Conservation (phyloP, 2,113 vertebrate species). For the Charadrius vociferus region DNA sequence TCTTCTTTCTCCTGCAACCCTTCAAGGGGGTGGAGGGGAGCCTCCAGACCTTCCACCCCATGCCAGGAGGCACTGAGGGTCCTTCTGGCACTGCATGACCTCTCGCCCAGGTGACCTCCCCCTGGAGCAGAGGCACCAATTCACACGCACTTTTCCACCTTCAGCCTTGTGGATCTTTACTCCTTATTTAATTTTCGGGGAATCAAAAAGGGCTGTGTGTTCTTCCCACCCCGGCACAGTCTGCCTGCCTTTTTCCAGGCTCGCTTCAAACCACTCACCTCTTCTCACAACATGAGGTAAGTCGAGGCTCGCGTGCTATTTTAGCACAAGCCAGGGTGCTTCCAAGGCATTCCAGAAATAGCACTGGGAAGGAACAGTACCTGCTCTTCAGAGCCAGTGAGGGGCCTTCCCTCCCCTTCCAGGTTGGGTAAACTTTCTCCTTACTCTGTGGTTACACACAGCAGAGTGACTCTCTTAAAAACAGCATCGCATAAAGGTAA, state of each 20-base stretch:
- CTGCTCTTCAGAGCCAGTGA: background rate
- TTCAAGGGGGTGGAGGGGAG: fast-evolving
- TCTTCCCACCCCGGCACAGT: background rate
- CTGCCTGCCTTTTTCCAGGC: background rate
- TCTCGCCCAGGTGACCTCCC: background rate
- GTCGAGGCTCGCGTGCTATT: background rate
- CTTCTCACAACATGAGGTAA: background rate
- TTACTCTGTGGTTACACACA: background rate
- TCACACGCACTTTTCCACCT: background rate
- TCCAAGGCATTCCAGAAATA: constrained; percentile 16
- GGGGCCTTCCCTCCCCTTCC: background rate
- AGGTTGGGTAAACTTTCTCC: background rate
- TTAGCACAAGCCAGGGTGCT: background rate
- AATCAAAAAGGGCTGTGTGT: constrained; percentile 5
- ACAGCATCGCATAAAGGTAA: background rate
- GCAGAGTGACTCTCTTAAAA: constrained; percentile 1
- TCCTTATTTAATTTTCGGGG: background rate
- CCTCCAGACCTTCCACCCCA: background rate
- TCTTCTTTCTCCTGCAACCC: background rate
- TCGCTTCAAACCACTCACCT: background rate
- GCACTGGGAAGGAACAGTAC: background rate
- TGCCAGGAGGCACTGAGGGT: background rate
- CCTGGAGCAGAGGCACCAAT: background rate
- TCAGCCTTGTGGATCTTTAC: background rate
- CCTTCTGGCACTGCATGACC: background rate